phyloP scores from a whole-genome alignment of 2,797 vertebrate species.

The Agapornis canus region DNA sequence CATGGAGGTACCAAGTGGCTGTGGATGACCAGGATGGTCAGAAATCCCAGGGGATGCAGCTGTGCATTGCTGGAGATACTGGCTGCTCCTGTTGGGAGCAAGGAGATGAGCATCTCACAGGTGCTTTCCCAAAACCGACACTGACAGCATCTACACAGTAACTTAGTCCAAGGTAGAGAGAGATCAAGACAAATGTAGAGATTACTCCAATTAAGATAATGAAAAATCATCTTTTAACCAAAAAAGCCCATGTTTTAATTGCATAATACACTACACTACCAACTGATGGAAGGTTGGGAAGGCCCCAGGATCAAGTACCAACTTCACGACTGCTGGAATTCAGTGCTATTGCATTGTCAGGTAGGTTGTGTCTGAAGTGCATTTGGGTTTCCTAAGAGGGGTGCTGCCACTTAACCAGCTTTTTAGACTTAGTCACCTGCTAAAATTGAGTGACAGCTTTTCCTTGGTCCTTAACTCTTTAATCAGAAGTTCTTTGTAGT shows the following conservation, averaged over 20 bases:
- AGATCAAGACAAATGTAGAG: background rate
- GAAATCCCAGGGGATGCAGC: background rate
- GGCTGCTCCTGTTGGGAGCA: background rate
- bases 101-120: background rate
- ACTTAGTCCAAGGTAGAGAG: background rate
- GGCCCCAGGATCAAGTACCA: background rate
- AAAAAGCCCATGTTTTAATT: background rate
- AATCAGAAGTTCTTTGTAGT: slow-evolving; percentile 16
- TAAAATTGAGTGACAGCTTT: slow-evolving; percentile 13
- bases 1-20: background rate
- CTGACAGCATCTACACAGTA: background rate
- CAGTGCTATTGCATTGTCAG: background rate
- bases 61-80: rapidly evolving
- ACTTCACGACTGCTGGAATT: background rate
- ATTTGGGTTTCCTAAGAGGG: background rate
- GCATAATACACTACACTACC: background rate
- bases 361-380: background rate
- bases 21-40: background rate
- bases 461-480: slow-evolving; percentile 9
- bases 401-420: background rate
- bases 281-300: background rate
- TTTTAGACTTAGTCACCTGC: background rate
- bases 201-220: background rate
- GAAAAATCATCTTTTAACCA: background rate
- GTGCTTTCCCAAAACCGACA: background rate